phyloP scores from a whole-genome alignment of 2,113 vertebrate species.

The Salvelinus sp. region DNA sequence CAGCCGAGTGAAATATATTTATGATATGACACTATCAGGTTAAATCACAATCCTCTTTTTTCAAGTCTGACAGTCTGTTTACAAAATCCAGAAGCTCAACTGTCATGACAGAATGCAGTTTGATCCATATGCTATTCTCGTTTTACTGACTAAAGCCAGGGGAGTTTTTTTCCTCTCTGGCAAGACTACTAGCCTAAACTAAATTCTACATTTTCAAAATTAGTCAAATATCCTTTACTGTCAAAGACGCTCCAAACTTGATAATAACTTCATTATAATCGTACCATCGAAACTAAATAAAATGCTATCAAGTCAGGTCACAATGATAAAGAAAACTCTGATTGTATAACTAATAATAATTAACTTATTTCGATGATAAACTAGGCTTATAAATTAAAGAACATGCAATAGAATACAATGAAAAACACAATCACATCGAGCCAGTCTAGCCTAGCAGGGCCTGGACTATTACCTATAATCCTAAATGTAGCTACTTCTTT shows the following conservation, averaged over 20 bases:
- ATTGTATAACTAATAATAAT: neutral
- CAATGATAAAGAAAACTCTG: neutral
- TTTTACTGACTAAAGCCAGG: neutral
- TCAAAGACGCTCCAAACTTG: too few species aligned
- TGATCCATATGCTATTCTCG: neutral
- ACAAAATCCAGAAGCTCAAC: conserved; percentile 56
- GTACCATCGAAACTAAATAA: neutral
- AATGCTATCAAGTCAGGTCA: neutral
- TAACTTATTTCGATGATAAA: neutral
- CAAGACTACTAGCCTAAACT: too few species aligned
- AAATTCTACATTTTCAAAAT: too few species aligned
- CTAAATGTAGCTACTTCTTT: too few species aligned
- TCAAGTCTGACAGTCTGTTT: conserved; percentile 69
- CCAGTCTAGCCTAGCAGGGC: neutral
- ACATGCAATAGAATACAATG: neutral
- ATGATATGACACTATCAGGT: conserved; percentile 36
- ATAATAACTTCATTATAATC: neutral
- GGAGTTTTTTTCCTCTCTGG: too few species aligned
- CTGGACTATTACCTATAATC: neutral
- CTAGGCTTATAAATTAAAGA: neutral
- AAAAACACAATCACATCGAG: neutral
- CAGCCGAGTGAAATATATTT: conserved; percentile 55
- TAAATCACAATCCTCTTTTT: conserved; percentile 49
- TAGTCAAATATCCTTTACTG: too few species aligned
- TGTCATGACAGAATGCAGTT: conserved; percentile 42